These are phyloP conservation scores for Clarias platycephalus DNA, from an alignment of 2,797 vertebrate species.

Conservation along the genomic window DNA sequence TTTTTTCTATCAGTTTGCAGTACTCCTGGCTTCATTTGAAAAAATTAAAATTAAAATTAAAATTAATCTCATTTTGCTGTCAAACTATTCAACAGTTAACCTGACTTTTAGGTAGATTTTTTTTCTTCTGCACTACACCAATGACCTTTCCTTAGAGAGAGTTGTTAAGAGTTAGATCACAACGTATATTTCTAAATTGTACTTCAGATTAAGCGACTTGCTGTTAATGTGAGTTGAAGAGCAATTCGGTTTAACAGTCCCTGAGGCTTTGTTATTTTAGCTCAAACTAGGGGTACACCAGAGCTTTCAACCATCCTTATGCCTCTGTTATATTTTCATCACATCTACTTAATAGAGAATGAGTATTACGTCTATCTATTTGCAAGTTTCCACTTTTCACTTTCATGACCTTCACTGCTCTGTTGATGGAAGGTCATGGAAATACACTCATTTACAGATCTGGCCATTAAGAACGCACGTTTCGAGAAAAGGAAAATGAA, in stretches of 20 bases:
- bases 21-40: no score
- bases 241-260: conserved; percentile 34
- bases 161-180: conserved; percentile 19
- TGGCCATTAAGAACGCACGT: no score
- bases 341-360: conserved; percentile 10
- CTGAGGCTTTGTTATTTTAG: conserved; percentile 33
- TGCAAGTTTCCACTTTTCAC: not conserved
- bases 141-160: not conserved
- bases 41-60: no score
- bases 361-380: conserved; percentile 4
- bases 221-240: conserved; percentile 22
- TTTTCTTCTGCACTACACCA: not conserved
- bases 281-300: not conserved
- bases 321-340: conserved; percentile 8
- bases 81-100: not conserved
- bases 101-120: not conserved
- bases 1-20: no score
- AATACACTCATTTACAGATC: not conserved
- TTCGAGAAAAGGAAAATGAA: not conserved
- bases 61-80: no score
- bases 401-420: conserved; percentile 7
- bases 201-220: conserved; percentile 2
- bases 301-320: not conserved
- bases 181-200: conserved; percentile 22
- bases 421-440: not conserved